These are phyloP conservation scores for Plutomurus gul DNA, from an alignment of 1,140 invertebrate genomes.

Conservation along the genomic window DNA sequence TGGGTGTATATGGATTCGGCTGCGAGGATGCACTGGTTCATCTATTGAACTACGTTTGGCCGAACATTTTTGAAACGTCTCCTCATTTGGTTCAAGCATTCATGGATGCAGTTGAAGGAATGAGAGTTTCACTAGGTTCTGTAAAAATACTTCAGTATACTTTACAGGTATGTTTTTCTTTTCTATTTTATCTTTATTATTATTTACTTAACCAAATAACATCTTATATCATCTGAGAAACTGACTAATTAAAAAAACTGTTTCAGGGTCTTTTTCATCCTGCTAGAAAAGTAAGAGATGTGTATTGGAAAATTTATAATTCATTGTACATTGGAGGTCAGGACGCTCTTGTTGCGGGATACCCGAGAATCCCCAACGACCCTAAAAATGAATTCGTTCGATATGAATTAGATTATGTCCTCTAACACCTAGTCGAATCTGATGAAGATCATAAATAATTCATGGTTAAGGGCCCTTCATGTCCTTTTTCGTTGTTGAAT, in stretches of 20 bases:
- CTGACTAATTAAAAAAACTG: too few species aligned
- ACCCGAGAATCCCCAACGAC: constrained; percentile 93
- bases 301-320: constrained; percentile 99
- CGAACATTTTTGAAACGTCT: constrained; percentile 99
- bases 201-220: too few species aligned
- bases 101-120: constrained; percentile 97
- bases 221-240: too few species aligned
- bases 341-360: constrained; percentile 96
- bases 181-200: constrained; percentile 53
- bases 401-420: constrained; percentile 94
- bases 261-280: constrained; percentile 96
- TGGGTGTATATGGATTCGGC: constrained; percentile 98
- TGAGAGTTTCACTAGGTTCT: constrained; percentile 92
- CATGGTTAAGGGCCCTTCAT: background rate
- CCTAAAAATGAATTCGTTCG: constrained; percentile 92
- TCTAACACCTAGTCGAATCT: constrained; percentile 66
- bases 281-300: constrained; percentile 96
- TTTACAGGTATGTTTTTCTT: constrained; percentile 71
- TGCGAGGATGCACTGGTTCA: constrained; percentile 98
- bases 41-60: constrained; percentile 98
- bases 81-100: constrained; percentile 99
- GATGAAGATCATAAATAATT: background rate
- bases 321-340: constrained; percentile 98
- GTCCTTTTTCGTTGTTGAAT: background rate
- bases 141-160: constrained; percentile 96